Evolutionary conservation across 2,888 invertebrate species (phyloP), one percentile per base, ranked within the genome.

Genomic region (Dryocosmus kuriphilus): DNA sequence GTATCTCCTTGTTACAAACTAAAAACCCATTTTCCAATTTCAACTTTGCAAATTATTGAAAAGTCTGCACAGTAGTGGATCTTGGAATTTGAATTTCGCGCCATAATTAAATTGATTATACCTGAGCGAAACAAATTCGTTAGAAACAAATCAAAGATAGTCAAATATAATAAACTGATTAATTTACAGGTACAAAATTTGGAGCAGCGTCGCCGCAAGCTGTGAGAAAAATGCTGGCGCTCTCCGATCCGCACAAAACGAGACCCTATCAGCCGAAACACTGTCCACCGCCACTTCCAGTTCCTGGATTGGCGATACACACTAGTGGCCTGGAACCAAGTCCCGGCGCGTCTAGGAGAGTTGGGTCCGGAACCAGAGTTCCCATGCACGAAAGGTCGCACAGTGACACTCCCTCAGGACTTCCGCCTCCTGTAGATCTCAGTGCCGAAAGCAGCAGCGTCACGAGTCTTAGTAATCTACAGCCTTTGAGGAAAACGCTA

Each of bases 181-280:
- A 51, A 46, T 38, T 77, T 80, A 57, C 71, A 91, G 91, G 91
- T 87, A 91, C 91, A 83, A 91, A 91, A 84, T 91, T 91, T 80
- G 96, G 98, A 83, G 96, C 98, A 60, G 98, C 98, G 60, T 98
- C 98, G 19, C 99, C 99, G 27, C 98, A 99, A 92, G 98, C 99
- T 11, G 98, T 99, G 24, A 95, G 98, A 87, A 99, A 99, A 92
- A 94, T 99, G 90, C 93, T 99, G 85, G 96, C 98, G 9, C 93
- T 99, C 41, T 96, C 97, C 16, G 97, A 97, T 90, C 96, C 96
- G 19, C 96, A 95, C 75, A 98, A 98, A 92, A 96, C 97, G 14
- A 94, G 97, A 76, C 97, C 97, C 8, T 97, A 97, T 89, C 97
- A 97, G 89, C 97, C 98, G 0, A 94, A 97, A 74, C 94, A 95